A percentile compares a stretch with the other conserved stretches of the same genome.
Evolutionary conservation across 2,888 invertebrate species (phyloP).

Genomic region (Rotaria magnacalcarata): DNA sequence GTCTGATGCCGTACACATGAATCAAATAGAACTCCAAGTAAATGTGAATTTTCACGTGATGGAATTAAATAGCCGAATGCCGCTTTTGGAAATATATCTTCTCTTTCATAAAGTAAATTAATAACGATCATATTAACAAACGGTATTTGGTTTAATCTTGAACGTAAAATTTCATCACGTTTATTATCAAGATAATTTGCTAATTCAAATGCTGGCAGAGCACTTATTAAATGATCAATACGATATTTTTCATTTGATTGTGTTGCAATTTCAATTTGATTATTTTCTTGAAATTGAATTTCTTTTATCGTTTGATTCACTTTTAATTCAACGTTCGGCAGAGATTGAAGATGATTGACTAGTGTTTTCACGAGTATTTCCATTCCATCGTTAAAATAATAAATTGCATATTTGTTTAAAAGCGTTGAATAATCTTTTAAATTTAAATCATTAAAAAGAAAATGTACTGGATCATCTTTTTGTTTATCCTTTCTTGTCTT

Average conservation of each 20-base stretch:
- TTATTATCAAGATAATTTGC: neutral
- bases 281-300: neutral
- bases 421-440: neutral
- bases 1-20: neutral
- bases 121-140: slow-evolving; percentile 43
- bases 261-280: neutral
- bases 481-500: slow-evolving; percentile 21
- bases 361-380: neutral
- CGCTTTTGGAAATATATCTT: slow-evolving; percentile 39
- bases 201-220: neutral
- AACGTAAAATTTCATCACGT: neutral
- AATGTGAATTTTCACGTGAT: slow-evolving; percentile 39
- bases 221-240: slow-evolving; percentile 9
- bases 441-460: slow-evolving; percentile 4
- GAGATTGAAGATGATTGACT: neutral
- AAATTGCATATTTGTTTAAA: slow-evolving; percentile 12
- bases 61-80: slow-evolving; percentile 46
- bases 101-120: slow-evolving; percentile 38
- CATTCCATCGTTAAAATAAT: slow-evolving; percentile 22
- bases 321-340: neutral
- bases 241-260: neutral
- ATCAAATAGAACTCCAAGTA: slow-evolving; percentile 44
- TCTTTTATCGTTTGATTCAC: neutral
- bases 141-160: slow-evolving; percentile 32
- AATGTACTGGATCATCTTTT: neutral